Evolutionary conservation across 2,888 invertebrate species (phyloP), one percentile per base, ranked within the genome.

Genomic region (Dendrolimus houi): DNA sequence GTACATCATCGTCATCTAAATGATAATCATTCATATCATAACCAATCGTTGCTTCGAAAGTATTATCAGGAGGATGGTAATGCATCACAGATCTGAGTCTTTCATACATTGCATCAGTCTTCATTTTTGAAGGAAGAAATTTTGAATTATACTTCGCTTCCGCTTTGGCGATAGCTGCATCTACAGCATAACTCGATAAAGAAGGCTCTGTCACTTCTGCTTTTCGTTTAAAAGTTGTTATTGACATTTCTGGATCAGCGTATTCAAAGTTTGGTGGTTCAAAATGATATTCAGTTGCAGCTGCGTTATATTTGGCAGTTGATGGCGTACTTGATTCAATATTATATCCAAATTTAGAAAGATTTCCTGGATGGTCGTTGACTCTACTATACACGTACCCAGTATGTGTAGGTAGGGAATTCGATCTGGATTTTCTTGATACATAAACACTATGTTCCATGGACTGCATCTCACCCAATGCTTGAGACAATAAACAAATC

Each of bases 1-100:
- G 77, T 7, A 87, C 58, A 57, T 88, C 86, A 54, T 87, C 80
- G 52, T 83, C 79, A 55, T 88, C 85, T 8, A 72, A 62, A 17
- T 72, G 76, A 57, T 78, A 83, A 9, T 77, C 70, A 9, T 64
- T 62, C 13, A 60, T 58, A 12, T 70, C 67, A 13, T 71, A 73
- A 14, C 59, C 64, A 9, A 63, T 57, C 14, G 67, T 58, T 9
- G 62, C 59, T 41, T 77, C 69, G n/a, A 61, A 64, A 8, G 55
- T 14, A 52, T 53, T 57, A 2, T 62, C 64, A 47, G 74, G 64
- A n/a, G 74, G 72, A n/a, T 65, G 63, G 57, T 76, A 77, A 57
- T 77, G 65, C 75, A 78, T 78, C 2, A 73, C 42, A 1, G 79
- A 72, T 55, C 75, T 79, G 29, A 78, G 59, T 61, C 69, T 75